phyloP scores from a whole-genome alignment of 2,113 vertebrate genomes.

The Phaethon lepturus region DNA sequence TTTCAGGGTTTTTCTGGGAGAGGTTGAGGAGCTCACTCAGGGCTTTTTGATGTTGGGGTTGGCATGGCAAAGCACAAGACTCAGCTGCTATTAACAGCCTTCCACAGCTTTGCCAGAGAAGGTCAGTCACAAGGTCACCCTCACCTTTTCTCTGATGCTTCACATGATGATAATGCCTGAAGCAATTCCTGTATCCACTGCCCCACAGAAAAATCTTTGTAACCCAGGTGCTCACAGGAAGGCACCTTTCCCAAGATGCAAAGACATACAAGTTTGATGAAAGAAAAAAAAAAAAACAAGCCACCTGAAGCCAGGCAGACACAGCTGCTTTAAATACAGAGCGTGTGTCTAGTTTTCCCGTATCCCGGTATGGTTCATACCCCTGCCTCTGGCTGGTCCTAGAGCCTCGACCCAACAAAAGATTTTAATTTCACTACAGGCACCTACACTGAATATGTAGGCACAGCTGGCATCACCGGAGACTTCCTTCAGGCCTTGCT shows the following conservation, averaged over 20 bases:
- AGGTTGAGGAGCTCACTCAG: neutral
- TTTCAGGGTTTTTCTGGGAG: neutral
- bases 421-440: neutral
- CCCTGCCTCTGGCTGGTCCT: neutral
- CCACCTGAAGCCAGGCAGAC: neutral
- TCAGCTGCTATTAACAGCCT: neutral
- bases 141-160: neutral
- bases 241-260: neutral
- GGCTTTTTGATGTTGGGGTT: neutral
- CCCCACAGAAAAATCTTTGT: neutral
- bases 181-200: neutral
- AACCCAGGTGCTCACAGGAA: neutral
- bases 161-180: neutral
- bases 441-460: neutral
- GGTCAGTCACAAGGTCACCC: neutral
- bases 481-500: neutral
- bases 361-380: neutral
- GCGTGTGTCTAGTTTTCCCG: fast-evolving
- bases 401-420: neutral
- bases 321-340: neutral
- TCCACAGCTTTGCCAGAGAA: neutral
- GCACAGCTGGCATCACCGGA: neutral
- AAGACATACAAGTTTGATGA: neutral
- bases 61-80: neutral
- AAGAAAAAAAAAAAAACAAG: neutral